Conservation (phyloP, 2,888 invertebrate genomes). For the Zele albiditarsus region DNA sequence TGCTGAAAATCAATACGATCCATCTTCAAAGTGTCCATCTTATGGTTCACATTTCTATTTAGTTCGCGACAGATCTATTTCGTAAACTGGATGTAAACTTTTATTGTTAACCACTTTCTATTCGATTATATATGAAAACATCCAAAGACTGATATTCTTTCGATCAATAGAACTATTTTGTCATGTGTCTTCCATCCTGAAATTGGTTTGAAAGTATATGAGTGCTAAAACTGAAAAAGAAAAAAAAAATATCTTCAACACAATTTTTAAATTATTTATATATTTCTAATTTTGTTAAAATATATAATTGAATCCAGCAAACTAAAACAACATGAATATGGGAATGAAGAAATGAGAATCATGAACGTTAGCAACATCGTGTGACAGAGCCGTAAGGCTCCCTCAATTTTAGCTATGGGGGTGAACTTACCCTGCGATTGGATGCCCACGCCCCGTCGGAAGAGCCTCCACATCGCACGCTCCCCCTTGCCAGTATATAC, state of each 20-base stretch:
- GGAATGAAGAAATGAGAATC: neutral
- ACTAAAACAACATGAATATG: neutral
- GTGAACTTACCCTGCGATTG: conserved; percentile 44
- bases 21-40: conserved; percentile 25
- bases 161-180: neutral
- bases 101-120: neutral
- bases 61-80: neutral
- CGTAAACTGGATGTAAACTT: conserved; percentile 12
- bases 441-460: conserved; percentile 57
- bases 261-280: too few species aligned
- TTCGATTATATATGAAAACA: neutral
- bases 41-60: neutral
- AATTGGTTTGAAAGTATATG: too few species aligned
- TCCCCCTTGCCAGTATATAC: conserved; percentile 47
- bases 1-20: conserved; percentile 20
- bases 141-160: neutral
- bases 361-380: conserved; percentile 39
- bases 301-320: neutral
- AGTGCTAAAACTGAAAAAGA: too few species aligned
- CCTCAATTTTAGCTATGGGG: conserved; percentile 27
- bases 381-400: conserved; percentile 37
- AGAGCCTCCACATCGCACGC: conserved; percentile 59
- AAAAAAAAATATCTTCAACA: too few species aligned
- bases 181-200: too few species aligned
- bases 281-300: neutral